Evolutionary conservation across 37 sponge, comb jelly and placozoan species (phyloP).

Genomic region (Oscarella lobularis): DNA sequence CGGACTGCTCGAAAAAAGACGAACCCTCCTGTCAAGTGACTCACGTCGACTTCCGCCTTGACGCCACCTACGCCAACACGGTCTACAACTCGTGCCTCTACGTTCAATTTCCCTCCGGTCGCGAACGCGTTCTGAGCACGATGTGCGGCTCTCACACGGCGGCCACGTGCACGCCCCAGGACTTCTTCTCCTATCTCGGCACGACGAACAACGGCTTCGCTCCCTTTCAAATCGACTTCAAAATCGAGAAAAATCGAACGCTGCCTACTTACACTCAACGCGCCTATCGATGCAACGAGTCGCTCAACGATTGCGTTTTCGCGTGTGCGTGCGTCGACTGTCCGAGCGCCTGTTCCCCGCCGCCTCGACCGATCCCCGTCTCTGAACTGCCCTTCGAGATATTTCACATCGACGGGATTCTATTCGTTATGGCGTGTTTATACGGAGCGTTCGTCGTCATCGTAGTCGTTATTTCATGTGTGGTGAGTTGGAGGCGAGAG

Average conservation of each 20-base stretch:
- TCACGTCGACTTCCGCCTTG: conserved; percentile 4
- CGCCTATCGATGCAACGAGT: not conserved
- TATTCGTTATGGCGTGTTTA: not conserved
- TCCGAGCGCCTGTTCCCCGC: not conserved
- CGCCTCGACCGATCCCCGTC: not conserved
- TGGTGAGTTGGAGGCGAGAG: too few relatives aligned
- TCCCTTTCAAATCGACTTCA: not conserved
- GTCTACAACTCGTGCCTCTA: conserved; percentile 64
- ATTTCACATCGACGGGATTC: not conserved
- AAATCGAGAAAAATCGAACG: not conserved
- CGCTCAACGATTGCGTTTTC: not conserved
- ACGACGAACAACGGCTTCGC: not conserved
- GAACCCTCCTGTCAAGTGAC: not conserved
- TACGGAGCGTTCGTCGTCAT: not conserved
- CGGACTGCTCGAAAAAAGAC: not conserved
- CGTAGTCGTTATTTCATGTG: too few relatives aligned
- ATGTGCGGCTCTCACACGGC: conserved; percentile 41
- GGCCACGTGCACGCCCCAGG: not conserved
- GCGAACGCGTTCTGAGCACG: conserved; percentile 11
- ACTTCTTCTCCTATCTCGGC: not conserved
- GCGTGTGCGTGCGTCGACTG: not conserved
- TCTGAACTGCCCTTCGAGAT: not conserved
- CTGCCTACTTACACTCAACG: not conserved
- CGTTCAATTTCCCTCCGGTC: conserved; percentile 38
- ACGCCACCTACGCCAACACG: conserved; percentile 19